Conservation (phyloP, 2,888 invertebrate genomes). For the Drosophila anomelani region DNA sequence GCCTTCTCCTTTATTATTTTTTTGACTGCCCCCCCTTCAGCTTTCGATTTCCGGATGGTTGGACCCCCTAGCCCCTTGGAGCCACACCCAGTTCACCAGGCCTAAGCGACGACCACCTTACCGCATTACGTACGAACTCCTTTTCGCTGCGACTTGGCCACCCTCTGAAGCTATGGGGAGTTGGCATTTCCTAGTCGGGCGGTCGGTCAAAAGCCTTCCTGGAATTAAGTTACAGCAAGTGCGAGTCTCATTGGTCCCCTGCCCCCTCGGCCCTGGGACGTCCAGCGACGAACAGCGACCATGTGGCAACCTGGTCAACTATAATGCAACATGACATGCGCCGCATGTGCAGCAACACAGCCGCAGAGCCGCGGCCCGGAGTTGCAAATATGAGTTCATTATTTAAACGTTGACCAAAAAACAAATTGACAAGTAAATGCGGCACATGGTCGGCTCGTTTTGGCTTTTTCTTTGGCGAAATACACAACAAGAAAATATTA, state of each 20-base stretch:
- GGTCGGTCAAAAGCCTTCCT: conserved; percentile 80
- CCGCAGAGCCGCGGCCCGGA: conserved; percentile 53
- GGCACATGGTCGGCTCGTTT: conserved; percentile 68
- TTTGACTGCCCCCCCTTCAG: conserved; percentile 1
- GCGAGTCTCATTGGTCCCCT: conserved; percentile 42
- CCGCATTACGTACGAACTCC: conserved; percentile 46
- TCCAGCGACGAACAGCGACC: conserved; percentile 25
- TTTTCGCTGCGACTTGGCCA: conserved; percentile 23
- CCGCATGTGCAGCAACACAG: conserved; percentile 75
- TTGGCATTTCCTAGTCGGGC: conserved; percentile 77
- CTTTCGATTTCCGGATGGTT: conserved; percentile 24
- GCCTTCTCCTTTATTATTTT: not conserved
- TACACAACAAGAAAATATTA: conserved; percentile 4
- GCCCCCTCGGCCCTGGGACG: conserved; percentile 24
- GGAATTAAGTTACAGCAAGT: conserved; percentile 79
- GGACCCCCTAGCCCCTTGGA: not conserved
- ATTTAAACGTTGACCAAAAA: conserved; percentile 82
- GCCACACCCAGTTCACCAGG: conserved; percentile 36
- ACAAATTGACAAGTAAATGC: conserved; percentile 81
- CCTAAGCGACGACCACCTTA: conserved; percentile 22
- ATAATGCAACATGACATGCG: conserved; percentile 81
- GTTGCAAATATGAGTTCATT: conserved; percentile 82
- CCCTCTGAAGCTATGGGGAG: conserved; percentile 36
- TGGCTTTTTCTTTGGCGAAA: conserved; percentile 41
- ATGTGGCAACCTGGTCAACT: conserved; percentile 56